Conservation (phyloP, 2,888 invertebrate species). For the Coelinius sp. region DNA sequence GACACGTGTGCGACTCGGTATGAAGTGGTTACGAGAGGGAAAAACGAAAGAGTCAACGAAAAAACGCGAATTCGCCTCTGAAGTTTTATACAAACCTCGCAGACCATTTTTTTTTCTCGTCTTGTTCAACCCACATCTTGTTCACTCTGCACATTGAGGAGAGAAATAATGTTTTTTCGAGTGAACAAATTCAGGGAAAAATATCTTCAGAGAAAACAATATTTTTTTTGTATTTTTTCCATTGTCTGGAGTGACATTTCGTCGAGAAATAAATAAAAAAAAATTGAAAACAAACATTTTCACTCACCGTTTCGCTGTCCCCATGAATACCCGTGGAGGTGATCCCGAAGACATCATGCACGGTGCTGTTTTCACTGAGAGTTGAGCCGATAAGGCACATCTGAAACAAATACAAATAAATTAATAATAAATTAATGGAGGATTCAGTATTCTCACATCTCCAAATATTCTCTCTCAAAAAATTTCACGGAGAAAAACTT, state of each 20-base stretch:
- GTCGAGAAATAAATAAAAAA: too few species aligned
- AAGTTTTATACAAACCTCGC: slow-evolving; percentile 5
- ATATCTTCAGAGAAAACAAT: background rate
- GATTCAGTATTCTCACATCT: background rate
- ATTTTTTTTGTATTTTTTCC: background rate
- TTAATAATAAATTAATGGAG: background rate
- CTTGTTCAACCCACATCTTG: background rate
- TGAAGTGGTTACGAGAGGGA: slow-evolving; percentile 7
- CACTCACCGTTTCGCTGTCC: slow-evolving; percentile 52
- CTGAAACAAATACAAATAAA: slow-evolving; percentile 54
- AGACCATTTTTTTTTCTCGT: background rate
- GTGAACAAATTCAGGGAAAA: background rate
- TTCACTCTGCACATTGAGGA: background rate
- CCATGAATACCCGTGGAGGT: slow-evolving; percentile 51
- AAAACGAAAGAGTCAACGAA: background rate
- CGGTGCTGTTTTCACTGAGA: slow-evolving; percentile 64
- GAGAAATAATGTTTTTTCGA: background rate
- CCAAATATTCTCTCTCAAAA: slow-evolving; percentile 7
- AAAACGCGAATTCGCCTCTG: background rate
- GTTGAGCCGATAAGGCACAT: slow-evolving; percentile 62
- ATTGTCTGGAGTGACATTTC: background rate
- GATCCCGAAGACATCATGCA: slow-evolving; percentile 55
- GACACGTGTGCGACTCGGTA: slow-evolving; percentile 13
- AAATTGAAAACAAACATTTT: background rate
- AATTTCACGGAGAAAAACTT: background rate